Evolutionary conservation across 2,888 invertebrate genomes (phyloP).

Genomic region (Xanthia togata): DNA sequence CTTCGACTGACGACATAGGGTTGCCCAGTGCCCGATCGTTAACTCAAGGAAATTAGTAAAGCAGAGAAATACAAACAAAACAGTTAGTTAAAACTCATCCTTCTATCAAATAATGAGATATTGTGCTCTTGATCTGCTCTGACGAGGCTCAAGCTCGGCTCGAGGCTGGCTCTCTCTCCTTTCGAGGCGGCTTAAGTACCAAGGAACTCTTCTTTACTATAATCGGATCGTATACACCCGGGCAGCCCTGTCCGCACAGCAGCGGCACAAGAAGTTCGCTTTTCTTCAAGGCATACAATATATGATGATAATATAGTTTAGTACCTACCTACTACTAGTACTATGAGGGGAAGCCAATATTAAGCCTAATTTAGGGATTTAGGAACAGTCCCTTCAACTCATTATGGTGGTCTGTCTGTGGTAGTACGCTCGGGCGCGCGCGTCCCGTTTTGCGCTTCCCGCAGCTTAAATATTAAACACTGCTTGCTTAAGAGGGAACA

Average conservation of each 20-base stretch:
- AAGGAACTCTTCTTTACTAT: background rate
- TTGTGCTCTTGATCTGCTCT: background rate
- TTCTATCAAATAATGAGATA: background rate
- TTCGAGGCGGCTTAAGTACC: constrained; percentile 1
- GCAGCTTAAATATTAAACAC: background rate
- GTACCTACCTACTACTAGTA: background rate
- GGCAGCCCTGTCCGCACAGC: background rate
- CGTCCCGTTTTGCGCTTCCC: background rate
- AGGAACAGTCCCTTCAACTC: background rate
- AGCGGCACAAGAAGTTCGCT: constrained; percentile 2
- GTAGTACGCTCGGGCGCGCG: background rate
- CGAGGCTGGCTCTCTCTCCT: too few relatives aligned
- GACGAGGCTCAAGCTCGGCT: too few relatives aligned
- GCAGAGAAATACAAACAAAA: background rate
- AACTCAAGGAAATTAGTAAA: background rate
- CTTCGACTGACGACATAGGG: constrained; percentile 46
- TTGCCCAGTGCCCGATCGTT: constrained; percentile 4
- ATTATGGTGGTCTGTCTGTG: background rate
- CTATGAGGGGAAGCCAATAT: background rate
- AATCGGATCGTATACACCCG: background rate
- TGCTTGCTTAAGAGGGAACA: too few relatives aligned
- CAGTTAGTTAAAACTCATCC: background rate
- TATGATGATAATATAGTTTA: background rate
- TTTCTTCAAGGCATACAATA: background rate
- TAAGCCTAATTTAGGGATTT: background rate